Base-by-base conservation (phyloP, 2,888 invertebrate species). In the Tipula unca region DNA sequence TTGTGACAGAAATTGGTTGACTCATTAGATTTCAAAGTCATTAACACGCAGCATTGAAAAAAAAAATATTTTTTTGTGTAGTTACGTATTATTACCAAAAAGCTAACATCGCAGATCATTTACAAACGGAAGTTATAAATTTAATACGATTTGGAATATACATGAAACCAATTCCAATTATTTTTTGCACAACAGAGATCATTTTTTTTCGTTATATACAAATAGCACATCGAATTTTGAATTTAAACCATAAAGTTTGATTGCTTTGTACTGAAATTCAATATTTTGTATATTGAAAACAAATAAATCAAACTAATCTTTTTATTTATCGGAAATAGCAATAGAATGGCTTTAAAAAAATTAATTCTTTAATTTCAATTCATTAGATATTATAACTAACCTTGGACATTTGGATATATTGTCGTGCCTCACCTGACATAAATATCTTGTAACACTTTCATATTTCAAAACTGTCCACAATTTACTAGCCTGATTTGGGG, bases 91-190 rank as follows among this genome's bases (percentile, higher is more conserved):
- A 48, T 2, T 39, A 48, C n/a, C n/a, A 48, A 69, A 69, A 69
- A 69, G 25, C 69, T 69, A 69, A 69, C 69, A 17, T 69, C 69
- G 69, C 25, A 69, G 69, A 69, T 69, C 69, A 69, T 69, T 25
- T 69, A 10, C 69, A 20, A 69, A 69, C 69, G 69, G 69, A 69
- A 69, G 69, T 69, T 69, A 69, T 69, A 69, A 69, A 69, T 69
- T 69, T 69, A 69, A 69, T 69, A 25, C 69, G 69, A 69, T 69
- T 69, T 69, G 69, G 69, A 69, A 69, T 69, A 69, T 69, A 69
- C 69, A 69, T 69, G 69, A 69, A 69, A 69, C 69, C 25, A 69
- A 69, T 69, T 69, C 69, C 69, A 69, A 25, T 69, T 25, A 69
- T 25, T 69, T 69, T 69, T 20, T 25, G 13, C 69, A 10, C 69